These are phyloP conservation scores for Lepidothrix coronata DNA, from an alignment of 2,113 vertebrate species.

Conservation along the genomic window DNA sequence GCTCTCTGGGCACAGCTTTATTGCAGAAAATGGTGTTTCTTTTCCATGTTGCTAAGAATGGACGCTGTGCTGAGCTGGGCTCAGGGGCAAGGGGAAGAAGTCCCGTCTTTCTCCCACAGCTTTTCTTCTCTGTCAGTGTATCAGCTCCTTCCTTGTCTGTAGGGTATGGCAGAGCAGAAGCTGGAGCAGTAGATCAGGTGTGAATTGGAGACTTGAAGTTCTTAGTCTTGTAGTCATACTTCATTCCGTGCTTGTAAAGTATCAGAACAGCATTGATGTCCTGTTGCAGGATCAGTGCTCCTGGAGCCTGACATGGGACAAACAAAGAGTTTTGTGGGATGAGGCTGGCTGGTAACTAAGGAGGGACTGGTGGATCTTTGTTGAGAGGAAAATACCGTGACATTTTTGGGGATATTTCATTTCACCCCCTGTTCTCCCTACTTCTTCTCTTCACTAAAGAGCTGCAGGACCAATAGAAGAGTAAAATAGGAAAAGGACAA, in stretches of 20 bases:
- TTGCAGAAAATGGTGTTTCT: background rate
- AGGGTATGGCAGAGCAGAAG: background rate
- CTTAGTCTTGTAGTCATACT: background rate
- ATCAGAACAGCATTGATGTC: background rate
- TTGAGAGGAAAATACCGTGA: background rate
- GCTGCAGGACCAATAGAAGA: background rate
- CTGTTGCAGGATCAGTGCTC: background rate
- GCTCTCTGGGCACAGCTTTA: background rate
- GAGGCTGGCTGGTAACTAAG: background rate
- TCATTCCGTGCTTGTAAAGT: background rate
- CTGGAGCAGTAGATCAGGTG: background rate
- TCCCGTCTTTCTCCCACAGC: background rate
- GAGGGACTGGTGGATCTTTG: background rate
- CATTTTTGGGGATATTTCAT: background rate
- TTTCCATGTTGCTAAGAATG: background rate
- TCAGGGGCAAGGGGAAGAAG: background rate
- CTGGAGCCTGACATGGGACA: background rate
- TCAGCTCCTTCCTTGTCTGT: background rate
- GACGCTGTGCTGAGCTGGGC: background rate
- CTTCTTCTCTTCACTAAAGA: background rate
- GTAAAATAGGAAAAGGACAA: background rate
- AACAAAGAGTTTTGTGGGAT: background rate
- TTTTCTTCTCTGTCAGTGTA: background rate
- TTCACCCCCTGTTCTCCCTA: accelerated
- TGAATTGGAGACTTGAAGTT: background rate